These are phyloP conservation scores for Azorinus chamasolen DNA, from an alignment of 2,888 invertebrate genomes.

Conservation along the genomic window DNA sequence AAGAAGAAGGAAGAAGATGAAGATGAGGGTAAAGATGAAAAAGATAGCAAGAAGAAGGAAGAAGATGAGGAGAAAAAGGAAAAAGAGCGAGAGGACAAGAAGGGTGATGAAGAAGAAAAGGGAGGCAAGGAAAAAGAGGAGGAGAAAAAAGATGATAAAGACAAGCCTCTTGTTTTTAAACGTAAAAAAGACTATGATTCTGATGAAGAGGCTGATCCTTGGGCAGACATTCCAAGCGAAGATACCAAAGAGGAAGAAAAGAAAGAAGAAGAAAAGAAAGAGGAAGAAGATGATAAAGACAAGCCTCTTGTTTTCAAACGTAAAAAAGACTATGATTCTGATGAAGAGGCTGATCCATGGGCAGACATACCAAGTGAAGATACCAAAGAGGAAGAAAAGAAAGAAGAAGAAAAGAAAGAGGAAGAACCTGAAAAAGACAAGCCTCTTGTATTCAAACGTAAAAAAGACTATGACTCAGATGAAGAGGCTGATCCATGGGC, in stretches of 20 bases:
- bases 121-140: slow-evolving; percentile 36
- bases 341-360: slow-evolving; percentile 54
- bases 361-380: slow-evolving; percentile 42
- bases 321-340: slow-evolving; percentile 48
- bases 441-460: slow-evolving; percentile 39
- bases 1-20: slow-evolving; percentile 15
- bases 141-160: slow-evolving; percentile 29
- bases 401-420: slow-evolving; percentile 23
- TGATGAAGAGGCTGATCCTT: slow-evolving; percentile 42
- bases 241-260: slow-evolving; percentile 23
- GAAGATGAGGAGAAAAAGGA: slow-evolving; percentile 26
- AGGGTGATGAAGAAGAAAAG: slow-evolving; percentile 33
- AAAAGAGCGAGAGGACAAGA: slow-evolving; percentile 27
- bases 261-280: slow-evolving; percentile 15
- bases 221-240: slow-evolving; percentile 35
- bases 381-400: slow-evolving; percentile 27
- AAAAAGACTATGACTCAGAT: slow-evolving; percentile 46
- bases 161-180: slow-evolving; percentile 38
- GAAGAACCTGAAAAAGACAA: slow-evolving; percentile 32
- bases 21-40: slow-evolving; percentile 26
- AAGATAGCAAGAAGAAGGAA: slow-evolving; percentile 44
- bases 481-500: slow-evolving; percentile 48
- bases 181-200: slow-evolving; percentile 48
- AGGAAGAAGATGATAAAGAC: slow-evolving; percentile 21
- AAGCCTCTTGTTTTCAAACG: slow-evolving; percentile 48